Conservation (phyloP, 2,888 invertebrate genomes). For the Adela reaumurella region DNA sequence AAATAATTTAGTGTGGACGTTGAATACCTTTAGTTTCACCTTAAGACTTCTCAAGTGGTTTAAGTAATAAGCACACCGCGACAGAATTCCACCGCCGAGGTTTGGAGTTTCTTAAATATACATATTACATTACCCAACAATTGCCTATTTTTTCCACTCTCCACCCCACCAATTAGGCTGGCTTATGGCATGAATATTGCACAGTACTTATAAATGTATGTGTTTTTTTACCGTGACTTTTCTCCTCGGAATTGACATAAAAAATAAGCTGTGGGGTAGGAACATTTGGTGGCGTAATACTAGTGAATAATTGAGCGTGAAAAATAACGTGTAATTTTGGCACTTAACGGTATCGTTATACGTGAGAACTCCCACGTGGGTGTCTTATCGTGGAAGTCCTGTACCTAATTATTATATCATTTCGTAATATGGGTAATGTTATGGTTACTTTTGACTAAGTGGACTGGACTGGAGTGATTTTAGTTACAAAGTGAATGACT, state of each 20-base stretch:
- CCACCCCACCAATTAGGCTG: constrained; percentile 57
- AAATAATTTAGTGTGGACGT: constrained; percentile 35
- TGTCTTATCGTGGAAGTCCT: not conserved
- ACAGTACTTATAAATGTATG: constrained; percentile 53
- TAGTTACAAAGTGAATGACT: no score
- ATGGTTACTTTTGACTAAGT: no score
- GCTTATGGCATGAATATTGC: constrained; percentile 51
- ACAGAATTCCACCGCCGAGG: constrained; percentile 40
- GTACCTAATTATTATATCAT: no score
- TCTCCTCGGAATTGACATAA: not conserved
- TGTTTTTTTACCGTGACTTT: constrained; percentile 21
- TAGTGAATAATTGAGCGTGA: not conserved
- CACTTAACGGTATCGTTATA: not conserved
- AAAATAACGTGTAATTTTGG: not conserved
- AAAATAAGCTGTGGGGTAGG: no score
- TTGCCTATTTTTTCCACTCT: constrained; percentile 59
- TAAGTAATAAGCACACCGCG: constrained; percentile 46
- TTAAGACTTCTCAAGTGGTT: constrained; percentile 48
- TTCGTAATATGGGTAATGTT: no score
- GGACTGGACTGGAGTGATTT: no score
- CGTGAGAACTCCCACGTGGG: not conserved
- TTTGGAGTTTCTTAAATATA: constrained; percentile 52
- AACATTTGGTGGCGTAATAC: not conserved
- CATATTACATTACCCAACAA: constrained; percentile 58
- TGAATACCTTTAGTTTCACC: constrained; percentile 18